Conservation (phyloP, 2,797 vertebrate genomes). For the Ispidina lecontei region DNA sequence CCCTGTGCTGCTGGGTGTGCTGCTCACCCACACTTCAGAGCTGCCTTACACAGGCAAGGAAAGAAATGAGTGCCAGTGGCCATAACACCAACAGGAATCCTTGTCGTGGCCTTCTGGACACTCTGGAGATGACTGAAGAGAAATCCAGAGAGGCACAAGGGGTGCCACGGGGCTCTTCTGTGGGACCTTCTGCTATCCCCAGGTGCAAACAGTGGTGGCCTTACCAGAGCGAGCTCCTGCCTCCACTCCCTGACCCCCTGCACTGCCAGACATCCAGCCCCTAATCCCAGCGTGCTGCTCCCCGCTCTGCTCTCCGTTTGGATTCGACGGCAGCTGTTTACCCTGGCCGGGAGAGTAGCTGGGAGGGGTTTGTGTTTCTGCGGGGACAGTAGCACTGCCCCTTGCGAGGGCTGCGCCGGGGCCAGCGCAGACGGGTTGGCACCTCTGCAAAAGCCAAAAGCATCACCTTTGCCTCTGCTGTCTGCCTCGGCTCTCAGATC, state of each 20-base stretch:
- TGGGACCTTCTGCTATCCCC: neutral
- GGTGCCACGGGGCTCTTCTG: neutral
- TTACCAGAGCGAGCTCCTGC: neutral
- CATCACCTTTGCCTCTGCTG: slow-evolving; percentile 58
- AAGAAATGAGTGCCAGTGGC: neutral
- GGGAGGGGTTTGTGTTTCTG: neutral
- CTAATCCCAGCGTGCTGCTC: neutral
- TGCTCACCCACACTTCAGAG: neutral
- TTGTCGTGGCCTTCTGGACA: neutral
- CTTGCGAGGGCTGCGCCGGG: accelerated
- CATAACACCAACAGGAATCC: neutral
- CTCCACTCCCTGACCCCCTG: neutral
- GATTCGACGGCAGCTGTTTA: neutral
- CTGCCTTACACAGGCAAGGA: neutral
- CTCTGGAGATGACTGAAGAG: neutral
- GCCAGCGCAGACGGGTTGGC: slow-evolving; percentile 10
- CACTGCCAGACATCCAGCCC: neutral
- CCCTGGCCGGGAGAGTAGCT: neutral
- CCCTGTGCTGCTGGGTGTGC: neutral
- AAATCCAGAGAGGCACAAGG: neutral
- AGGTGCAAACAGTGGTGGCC: neutral
- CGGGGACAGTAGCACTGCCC: neutral
- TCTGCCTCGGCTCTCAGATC: slow-evolving; percentile 32
- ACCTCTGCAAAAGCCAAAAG: slow-evolving; percentile 13
- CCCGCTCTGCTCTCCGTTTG: neutral